Evolutionary conservation across 2,113 vertebrate species (phyloP).

Genomic region (Vimba vimba): DNA sequence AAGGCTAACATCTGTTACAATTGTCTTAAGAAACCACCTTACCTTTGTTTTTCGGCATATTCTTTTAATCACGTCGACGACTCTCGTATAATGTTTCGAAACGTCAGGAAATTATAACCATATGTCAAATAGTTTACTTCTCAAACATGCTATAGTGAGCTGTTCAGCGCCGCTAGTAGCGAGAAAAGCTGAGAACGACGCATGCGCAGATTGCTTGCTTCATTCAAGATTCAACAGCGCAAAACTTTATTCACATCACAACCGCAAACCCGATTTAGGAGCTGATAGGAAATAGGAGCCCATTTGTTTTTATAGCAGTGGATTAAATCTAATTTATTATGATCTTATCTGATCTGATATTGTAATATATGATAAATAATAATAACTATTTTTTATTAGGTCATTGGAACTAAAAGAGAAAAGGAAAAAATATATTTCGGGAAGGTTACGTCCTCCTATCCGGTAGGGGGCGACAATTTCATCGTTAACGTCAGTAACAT

Average conservation of each 20-base stretch:
- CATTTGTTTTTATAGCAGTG: neutral
- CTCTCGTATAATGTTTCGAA: neutral
- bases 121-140: neutral
- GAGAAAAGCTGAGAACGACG: conserved; percentile 15
- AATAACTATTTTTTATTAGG: neutral
- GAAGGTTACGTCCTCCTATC: neutral
- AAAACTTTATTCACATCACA: conserved; percentile 33
- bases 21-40: neutral
- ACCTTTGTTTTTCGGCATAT: conserved; percentile 83
- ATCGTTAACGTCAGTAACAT: neutral
- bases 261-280: too few relatives aligned
- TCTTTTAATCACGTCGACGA: conserved; percentile 51
- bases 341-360: neutral
- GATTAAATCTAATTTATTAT: neutral
- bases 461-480: neutral
- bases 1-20: neutral
- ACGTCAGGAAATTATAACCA: neutral
- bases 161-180: neutral
- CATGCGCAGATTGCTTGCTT: conserved; percentile 6
- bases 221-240: conserved; percentile 7
- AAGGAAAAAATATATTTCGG: neutral
- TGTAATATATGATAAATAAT: neutral
- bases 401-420: neutral
- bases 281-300: too few relatives aligned
- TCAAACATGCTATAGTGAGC: neutral